Evolutionary conservation across 1,140 invertebrate species (phyloP), one percentile per base, ranked within the genome.

Genomic region (Pogonomyrmex californicus): DNA sequence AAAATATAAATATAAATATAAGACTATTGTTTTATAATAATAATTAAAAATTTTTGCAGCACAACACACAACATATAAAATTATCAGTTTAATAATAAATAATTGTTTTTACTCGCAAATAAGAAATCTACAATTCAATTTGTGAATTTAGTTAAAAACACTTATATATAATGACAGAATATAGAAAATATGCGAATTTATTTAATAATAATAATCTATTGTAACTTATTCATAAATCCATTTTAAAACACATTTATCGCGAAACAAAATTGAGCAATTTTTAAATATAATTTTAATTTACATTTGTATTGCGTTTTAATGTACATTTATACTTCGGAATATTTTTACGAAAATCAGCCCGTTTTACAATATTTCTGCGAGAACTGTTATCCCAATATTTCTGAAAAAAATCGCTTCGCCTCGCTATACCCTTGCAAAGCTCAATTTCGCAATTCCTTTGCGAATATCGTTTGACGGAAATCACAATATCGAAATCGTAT

Each of bases 281-380:
- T 23, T 66, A 66, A 66, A 66, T 66, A 44, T 66, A 44, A 66
- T 41, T 65, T 44, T 44, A 66, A 66, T 66, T 66, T 66, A 66
- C 9, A 66, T 66, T 66, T 9, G 44, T 23, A 23, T 23, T 23
- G 23, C 23, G 23, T 23, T 23, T 23, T 23, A 23, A 23, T 23
- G 23, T 23, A 23, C 23, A 23, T 23, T 23, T 23, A 23, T 23
- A 23, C 23, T 23, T 23, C 38, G 63, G n/a, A 66, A 66, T n/a
- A 66, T 66, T 66, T 41, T 66, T 66, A 10, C 63, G 38, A 65
- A 17, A 17, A 66, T 44, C 63, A 66, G 3, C 4, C 44, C 63
- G n/a, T n/a, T 44, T 66, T n/a, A 38, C 38, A 44, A 44, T 66
- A 66, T 66, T n/a, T n/a, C 36, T 41, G n/a, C 38, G 1, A 66